Base-by-base conservation (phyloP, 2,113 vertebrate species). In the Oreochromis aureus region DNA sequence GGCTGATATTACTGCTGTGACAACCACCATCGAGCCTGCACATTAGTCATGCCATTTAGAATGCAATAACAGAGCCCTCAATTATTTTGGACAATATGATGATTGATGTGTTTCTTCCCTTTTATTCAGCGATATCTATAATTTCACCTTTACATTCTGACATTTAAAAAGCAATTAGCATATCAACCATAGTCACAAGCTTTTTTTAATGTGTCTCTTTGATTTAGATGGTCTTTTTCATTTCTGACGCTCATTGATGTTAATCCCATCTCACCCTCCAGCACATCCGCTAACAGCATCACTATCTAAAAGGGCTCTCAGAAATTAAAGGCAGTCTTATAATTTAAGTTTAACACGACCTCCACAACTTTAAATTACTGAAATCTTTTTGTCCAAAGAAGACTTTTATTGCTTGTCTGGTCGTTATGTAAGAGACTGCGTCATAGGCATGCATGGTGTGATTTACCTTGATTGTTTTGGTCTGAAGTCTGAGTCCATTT, bases 401-500 rank as follows among this genome's bases (percentile, higher is more conserved):
- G 1, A 32, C 6, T 78, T 78, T 53, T 54, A 27, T 54, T 9
- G 5, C 51, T 48, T 36, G n/a, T 36, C 4, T 80, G 12, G 2
- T 55, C 0, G 5, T 22, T 22, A 55, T 39, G 6, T 6, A 78
- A 78, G 16, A 30, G 22, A 73, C 0, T 69, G 66, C 4, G 10
- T 66, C 16, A 71, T 1, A 71, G 66, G 39, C 39, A 73, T 48
- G 16, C 71, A 22, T 0, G 7, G 54, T 30, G 73, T 91, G 56
- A 22, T 92, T 98, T 98, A 99, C 99, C 98, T 99, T 99, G 97
- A 99, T 99, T 93, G 99, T 99, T 99, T 99, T 99, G 97, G 99
- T 99, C 97, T 99, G 99, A 97, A 99, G 98, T 98, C 98, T 98
- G 96, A 99, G 98, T 98, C 99, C 99, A 96, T 99, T 99, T 98